Percentiles rank a stretch among this genome's conserved stretches.
phyloP scores from a whole-genome alignment of 1,140 invertebrate species.

The Tyrophagus putrescentiae region DNA sequence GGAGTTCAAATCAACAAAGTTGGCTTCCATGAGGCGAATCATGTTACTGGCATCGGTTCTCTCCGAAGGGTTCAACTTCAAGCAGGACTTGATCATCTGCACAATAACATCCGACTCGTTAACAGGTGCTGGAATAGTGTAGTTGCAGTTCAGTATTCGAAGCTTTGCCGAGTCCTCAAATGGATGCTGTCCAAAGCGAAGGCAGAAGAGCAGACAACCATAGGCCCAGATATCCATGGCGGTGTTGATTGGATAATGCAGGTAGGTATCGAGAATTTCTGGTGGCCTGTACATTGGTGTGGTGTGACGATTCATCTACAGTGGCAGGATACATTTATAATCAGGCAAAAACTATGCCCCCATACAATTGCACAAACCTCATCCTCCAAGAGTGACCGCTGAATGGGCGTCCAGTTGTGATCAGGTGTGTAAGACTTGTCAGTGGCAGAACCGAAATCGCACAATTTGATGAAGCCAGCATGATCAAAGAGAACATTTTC shows the following conservation, averaged over 20 bases:
- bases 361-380: constrained; percentile 45
- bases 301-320: constrained; percentile 43
- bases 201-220: constrained; percentile 80
- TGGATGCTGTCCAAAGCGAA: constrained; percentile 87
- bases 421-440: constrained; percentile 66
- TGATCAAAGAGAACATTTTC: constrained; percentile 58
- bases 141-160: constrained; percentile 88
- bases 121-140: constrained; percentile 61
- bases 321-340: constrained; percentile 10
- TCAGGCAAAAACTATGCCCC: constrained; percentile 6
- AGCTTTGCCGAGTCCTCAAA: constrained; percentile 94
- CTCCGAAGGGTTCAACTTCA: constrained; percentile 23
- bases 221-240: constrained; percentile 89
- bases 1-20: constrained; percentile 23
- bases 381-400: constrained; percentile 83
- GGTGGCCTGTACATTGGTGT: constrained; percentile 60
- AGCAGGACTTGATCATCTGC: constrained; percentile 51
- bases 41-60: constrained; percentile 15
- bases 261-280: constrained; percentile 96
- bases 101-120: constrained; percentile 57
- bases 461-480: constrained; percentile 77
- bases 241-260: constrained; percentile 73
- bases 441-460: constrained; percentile 96
- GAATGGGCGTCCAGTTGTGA: constrained; percentile 74
- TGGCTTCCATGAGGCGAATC: constrained; percentile 17